Conservation (phyloP, 2,888 invertebrate species). For the Glaucopsyche alexis region DNA sequence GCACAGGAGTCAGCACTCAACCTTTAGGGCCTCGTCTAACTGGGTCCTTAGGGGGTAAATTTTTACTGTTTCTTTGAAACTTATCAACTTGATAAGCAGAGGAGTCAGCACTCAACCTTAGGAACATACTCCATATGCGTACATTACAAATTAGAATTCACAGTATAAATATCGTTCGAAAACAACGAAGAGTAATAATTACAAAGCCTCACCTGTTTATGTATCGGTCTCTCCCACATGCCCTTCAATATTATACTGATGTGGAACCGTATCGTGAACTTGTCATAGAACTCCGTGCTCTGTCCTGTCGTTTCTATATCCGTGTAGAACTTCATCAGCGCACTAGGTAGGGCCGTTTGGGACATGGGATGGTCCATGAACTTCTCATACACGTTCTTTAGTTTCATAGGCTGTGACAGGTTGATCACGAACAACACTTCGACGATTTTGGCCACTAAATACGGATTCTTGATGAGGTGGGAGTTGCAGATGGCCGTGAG, state of each 20-base stretch:
- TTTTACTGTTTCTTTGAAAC: no score
- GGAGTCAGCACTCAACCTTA: no score
- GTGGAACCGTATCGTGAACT: constrained; percentile 98
- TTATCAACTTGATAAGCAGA: no score
- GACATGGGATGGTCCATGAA: constrained; percentile 91
- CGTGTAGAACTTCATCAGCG: constrained; percentile 98
- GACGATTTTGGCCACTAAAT: constrained; percentile 97
- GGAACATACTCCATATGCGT: no score
- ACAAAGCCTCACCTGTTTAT: constrained; percentile 75
- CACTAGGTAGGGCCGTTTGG: constrained; percentile 89
- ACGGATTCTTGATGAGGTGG: constrained; percentile 96
- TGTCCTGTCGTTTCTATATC: constrained; percentile 98
- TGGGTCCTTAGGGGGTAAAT: no score
- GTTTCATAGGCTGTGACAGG: constrained; percentile 79
- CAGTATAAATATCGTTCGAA: no score
- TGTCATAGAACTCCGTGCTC: constrained; percentile 99
- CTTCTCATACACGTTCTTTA: constrained; percentile 83
- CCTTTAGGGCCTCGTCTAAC: no score
- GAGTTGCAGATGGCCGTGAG: constrained; percentile 94
- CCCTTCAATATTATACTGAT: constrained; percentile 97
- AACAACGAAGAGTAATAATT: no score
- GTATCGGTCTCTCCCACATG: constrained; percentile 96
- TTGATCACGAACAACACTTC: constrained; percentile 92
- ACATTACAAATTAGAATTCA: no score
- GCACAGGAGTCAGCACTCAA: no score